Evolutionary conservation across 1,140 invertebrate species (phyloP), one percentile per base, ranked within the genome.

Genomic region (Papilio dardanus): DNA sequence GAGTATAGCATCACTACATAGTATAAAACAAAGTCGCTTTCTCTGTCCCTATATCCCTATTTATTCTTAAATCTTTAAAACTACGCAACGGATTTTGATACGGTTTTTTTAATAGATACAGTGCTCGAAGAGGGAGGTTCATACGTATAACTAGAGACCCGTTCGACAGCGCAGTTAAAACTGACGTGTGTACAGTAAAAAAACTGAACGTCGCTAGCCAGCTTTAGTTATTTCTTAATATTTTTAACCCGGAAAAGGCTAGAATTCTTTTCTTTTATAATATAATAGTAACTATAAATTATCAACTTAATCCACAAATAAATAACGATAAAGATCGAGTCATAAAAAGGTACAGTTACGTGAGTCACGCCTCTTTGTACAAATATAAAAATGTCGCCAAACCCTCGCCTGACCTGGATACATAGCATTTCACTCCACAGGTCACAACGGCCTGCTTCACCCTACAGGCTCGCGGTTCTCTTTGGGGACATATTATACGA

Each of bases 331-430:
- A 69, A 4, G 35, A 69, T 69, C 67, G 31, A 14, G 10, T 40
- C 24, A 24, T 30, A 46, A 71, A 30, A 71, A 71, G 42, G 69
- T 24, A n/a, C 40, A 50, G 28, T 71, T 30, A 71, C 69, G 69
- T 71, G 69, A 50, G 21, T 28, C 40, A 71, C 19, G 33, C 69
- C 24, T 28, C 40, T 24, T 16, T 71, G 37, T 46, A 71, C 69
- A 71, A 71, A 69, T 71, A 71, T 71, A 71, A 54, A 71, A 71
- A 8, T 71, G 69, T 71, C 69, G 69, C 69, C 69, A 50, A 71
- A 71, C 69, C 69, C 69, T 50, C 69, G 69, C 46, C 19, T 71
- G 69, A 71, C 69, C 69, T 71, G 69, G 42, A 71, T 71, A 71
- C 69, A 71, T 71, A 40, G 68, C 69, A 42, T 69, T 62, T 69